Conservation (phyloP, 2,797 vertebrate species). For the Brachyalestes nurse region DNA sequence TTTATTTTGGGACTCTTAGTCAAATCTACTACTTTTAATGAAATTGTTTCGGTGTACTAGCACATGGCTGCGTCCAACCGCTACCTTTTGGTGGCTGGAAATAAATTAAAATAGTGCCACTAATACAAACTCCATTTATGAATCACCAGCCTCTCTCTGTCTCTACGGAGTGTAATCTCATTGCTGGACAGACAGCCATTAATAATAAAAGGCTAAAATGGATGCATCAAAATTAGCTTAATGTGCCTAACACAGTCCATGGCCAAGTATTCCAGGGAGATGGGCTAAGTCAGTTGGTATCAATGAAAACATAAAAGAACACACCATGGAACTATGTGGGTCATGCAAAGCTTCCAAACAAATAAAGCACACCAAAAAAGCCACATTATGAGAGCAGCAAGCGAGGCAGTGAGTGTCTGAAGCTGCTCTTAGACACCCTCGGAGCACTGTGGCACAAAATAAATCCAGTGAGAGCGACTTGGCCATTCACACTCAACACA, state of each 20-base stretch:
- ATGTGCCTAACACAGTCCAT: slow-evolving; percentile 24
- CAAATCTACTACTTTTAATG: neutral
- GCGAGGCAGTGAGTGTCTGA: neutral
- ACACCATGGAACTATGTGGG: slow-evolving; percentile 3
- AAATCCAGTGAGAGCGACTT: neutral
- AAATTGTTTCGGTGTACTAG: neutral
- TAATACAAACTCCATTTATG: neutral
- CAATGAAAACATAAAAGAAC: slow-evolving; percentile 21
- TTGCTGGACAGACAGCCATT: neutral
- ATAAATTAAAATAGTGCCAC: neutral
- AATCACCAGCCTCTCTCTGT: slow-evolving; percentile 1
- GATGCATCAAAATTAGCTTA: slow-evolving; percentile 14
- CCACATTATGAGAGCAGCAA: slow-evolving; percentile 11
- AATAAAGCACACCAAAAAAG: slow-evolving; percentile 15
- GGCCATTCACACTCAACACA: slow-evolving; percentile 32
- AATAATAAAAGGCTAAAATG: slow-evolving; percentile 20
- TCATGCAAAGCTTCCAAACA: slow-evolving; percentile 21
- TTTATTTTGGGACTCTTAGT: neutral
- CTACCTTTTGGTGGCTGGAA: neutral
- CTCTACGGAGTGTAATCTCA: slow-evolving; percentile 17
- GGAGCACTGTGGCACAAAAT: slow-evolving; percentile 32
- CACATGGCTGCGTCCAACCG: neutral
- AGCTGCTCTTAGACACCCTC: slow-evolving; percentile 21
- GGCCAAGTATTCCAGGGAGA: slow-evolving; percentile 31
- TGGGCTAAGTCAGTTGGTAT: slow-evolving; percentile 6